Percentiles rank a stretch among this genome's conserved stretches.
Conservation (phyloP, 2,797 vertebrate species). For the Cottoperca gobio region DNA sequence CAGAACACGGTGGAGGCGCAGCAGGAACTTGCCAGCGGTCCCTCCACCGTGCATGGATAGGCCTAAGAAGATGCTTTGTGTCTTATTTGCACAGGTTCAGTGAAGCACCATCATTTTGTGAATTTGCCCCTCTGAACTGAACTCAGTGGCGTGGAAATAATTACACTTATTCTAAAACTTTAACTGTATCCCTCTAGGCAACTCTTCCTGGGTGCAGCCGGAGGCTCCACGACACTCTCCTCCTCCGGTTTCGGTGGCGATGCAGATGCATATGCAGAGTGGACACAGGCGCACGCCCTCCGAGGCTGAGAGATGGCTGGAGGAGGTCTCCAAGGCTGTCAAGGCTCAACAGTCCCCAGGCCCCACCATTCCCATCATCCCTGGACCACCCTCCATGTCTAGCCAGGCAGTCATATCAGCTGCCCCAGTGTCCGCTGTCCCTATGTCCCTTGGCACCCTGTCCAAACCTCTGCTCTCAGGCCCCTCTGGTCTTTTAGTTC, state of each 20-base stretch:
- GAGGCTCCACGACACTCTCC: constrained; percentile 82
- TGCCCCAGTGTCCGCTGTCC: constrained; percentile 52
- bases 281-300: constrained; percentile 93
- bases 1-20: too few relatives aligned
- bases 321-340: constrained; percentile 91
- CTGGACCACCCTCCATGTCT: constrained; percentile 77
- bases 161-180: constrained; percentile 13
- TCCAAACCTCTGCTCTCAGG: constrained; percentile 69
- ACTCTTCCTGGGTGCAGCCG: constrained; percentile 84
- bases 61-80: too few relatives aligned
- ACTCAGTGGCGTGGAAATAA: not conserved
- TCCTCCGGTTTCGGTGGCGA: constrained; percentile 66
- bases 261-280: constrained; percentile 77
- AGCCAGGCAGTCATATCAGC: constrained; percentile 56
- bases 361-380: constrained; percentile 76
- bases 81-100: too few relatives aligned
- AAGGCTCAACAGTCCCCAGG: constrained; percentile 83
- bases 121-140: not conserved
- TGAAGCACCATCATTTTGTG: too few relatives aligned
- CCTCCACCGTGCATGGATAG: too few relatives aligned
- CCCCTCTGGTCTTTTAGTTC: constrained; percentile 55
- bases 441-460: constrained; percentile 59
- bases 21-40: too few relatives aligned
- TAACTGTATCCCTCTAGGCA: constrained; percentile 66
- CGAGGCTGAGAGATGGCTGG: constrained; percentile 93